Conservation (phyloP, 2,888 invertebrate species). For the Apamea monoglypha region DNA sequence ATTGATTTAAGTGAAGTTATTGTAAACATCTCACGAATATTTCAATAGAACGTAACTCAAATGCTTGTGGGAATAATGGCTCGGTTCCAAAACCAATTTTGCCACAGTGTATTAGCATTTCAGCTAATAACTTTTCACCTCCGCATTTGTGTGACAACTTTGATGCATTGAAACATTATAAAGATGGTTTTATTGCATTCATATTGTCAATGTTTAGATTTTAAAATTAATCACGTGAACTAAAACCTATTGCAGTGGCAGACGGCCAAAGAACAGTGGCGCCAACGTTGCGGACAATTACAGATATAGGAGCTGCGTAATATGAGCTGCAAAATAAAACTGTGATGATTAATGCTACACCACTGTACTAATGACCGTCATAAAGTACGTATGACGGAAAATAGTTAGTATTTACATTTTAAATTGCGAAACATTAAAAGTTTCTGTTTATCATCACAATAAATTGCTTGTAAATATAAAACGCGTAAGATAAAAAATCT, state of each 20-base stretch:
- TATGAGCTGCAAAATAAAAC: constrained; percentile 83
- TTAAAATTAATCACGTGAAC: constrained; percentile 80
- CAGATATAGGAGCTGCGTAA: constrained; percentile 82
- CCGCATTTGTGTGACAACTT: constrained; percentile 69
- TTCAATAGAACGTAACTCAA: constrained; percentile 69
- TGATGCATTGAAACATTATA: constrained; percentile 72
- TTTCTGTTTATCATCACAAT: constrained; percentile 48
- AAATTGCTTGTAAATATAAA: constrained; percentile 37
- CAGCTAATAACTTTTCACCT: constrained; percentile 70
- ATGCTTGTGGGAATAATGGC: constrained; percentile 71
- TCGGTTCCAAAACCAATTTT: constrained; percentile 74
- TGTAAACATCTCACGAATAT: constrained; percentile 72
- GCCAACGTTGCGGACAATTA: constrained; percentile 84
- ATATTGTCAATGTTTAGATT: constrained; percentile 75
- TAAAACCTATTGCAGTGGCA: constrained; percentile 82
- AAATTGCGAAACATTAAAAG: constrained; percentile 47
- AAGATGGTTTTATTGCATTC: constrained; percentile 73
- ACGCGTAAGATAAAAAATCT: constrained; percentile 32
- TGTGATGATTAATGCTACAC: constrained; percentile 81
- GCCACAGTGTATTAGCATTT: constrained; percentile 63
- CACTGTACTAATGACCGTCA: constrained; percentile 71
- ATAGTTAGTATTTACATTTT: constrained; percentile 58
- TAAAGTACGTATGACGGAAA: constrained; percentile 70
- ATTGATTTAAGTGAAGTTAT: constrained; percentile 73
- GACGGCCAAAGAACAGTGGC: constrained; percentile 85